These are phyloP conservation scores for Alectura lathami DNA, from an alignment of 2,113 vertebrate genomes.

Conservation along the genomic window DNA sequence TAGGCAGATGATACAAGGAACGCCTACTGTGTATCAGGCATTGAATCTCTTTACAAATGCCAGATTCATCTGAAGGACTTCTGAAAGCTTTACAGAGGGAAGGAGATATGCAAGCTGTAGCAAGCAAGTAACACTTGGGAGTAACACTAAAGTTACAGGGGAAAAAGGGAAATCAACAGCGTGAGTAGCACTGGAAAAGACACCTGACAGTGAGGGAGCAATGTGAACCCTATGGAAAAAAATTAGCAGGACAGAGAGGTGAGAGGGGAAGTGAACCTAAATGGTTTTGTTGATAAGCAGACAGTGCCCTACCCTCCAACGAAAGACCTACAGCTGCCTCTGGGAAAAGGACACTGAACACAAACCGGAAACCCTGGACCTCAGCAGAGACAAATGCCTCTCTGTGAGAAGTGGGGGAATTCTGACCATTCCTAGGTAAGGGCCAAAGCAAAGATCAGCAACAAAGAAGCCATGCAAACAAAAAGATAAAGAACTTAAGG, in stretches of 20 bases:
- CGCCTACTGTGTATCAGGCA: neutral
- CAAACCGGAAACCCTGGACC: neutral
- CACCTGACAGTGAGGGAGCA: neutral
- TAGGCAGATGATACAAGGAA: neutral
- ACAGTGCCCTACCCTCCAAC: neutral
- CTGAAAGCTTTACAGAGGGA: neutral
- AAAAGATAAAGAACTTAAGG: neutral
- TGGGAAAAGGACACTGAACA: neutral
- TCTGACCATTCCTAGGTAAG: neutral
- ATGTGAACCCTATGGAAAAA: neutral
- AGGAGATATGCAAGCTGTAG: neutral
- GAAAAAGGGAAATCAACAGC: neutral
- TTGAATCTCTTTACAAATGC: neutral
- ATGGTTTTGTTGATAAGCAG: neutral
- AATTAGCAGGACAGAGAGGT: neutral
- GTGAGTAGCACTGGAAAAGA: neutral
- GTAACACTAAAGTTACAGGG: neutral
- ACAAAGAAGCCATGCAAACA: neutral
- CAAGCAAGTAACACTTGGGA: neutral
- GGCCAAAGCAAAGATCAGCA: neutral
- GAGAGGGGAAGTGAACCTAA: neutral
- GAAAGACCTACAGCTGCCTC: neutral
- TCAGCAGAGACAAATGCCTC: neutral
- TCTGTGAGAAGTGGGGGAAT: neutral
- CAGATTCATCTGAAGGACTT: neutral